These are phyloP conservation scores for Dermochelys coriacea DNA, from an alignment of 2,797 vertebrate genomes.

Conservation along the genomic window DNA sequence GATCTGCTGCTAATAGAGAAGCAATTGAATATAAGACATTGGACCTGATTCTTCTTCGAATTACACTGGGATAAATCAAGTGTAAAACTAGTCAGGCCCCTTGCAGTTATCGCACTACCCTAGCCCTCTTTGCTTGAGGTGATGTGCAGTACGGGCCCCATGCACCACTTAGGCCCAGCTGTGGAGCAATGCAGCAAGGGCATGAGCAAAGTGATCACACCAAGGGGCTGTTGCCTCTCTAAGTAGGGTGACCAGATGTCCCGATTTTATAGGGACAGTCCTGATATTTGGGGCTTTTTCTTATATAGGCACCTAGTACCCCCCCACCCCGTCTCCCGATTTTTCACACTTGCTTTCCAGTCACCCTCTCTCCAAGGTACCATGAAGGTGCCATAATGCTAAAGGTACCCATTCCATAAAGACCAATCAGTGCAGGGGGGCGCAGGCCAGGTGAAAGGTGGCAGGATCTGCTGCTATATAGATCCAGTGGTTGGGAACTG, in stretches of 20 bases:
- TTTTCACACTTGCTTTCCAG: no score
- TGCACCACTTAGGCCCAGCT: neutral
- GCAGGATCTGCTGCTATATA: neutral
- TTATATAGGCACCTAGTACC: no score
- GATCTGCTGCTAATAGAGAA: neutral
- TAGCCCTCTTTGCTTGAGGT: neutral
- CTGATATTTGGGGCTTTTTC: no score
- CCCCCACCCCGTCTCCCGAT: no score
- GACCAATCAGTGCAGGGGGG: neutral
- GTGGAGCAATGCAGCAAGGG: neutral
- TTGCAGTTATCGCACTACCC: neutral
- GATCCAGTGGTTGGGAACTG: neutral
- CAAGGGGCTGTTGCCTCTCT: neutral
- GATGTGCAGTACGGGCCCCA: neutral
- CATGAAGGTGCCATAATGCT: neutral
- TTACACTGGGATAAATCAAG: neutral
- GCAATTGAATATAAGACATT: neutral
- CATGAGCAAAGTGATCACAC: neutral
- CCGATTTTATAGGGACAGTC: no score
- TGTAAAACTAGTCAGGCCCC: fast-evolving
- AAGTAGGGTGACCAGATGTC: neutral
- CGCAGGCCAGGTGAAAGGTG: neutral
- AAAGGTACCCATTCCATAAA: neutral
- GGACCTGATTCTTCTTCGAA: neutral
- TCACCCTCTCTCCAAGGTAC: neutral